Evolutionary conservation across 2,113 vertebrate genomes (phyloP).

Genomic region (Leucopsar rothschildi): DNA sequence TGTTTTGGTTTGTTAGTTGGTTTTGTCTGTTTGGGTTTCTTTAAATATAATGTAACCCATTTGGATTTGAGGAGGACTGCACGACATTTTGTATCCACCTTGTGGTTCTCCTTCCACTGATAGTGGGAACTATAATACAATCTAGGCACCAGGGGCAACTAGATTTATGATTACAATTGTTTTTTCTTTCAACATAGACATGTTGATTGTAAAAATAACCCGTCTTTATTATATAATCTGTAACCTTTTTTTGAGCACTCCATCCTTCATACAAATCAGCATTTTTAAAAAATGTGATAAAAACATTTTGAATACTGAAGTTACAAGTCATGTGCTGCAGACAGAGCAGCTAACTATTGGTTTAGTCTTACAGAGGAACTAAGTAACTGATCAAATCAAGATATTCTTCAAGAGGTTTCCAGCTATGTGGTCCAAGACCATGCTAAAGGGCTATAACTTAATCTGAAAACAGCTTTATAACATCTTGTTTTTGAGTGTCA

Average conservation of each 20-base stretch:
- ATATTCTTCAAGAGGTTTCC: background rate
- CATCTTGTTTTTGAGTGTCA: background rate
- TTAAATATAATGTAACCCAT: background rate
- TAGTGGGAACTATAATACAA: background rate
- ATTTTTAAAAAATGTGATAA: background rate
- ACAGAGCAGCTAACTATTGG: conserved; percentile 6
- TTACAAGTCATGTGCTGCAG: background rate
- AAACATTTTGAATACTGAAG: background rate
- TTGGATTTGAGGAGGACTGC: background rate
- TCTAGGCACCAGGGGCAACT: background rate
- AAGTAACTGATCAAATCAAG: conserved; percentile 21
- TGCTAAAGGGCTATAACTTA: background rate
- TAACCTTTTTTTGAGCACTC: background rate
- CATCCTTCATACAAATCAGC: background rate
- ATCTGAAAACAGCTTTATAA: background rate
- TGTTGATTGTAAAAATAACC: background rate
- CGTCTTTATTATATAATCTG: background rate
- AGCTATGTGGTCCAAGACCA: background rate
- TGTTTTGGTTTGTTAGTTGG: background rate
- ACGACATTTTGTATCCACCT: background rate
- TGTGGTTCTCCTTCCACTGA: background rate
- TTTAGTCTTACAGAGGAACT: conserved; percentile 22
- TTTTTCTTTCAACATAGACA: background rate
- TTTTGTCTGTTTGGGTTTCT: background rate
- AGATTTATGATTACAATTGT: background rate